Conservation (phyloP, 2,888 invertebrate species). For the Drosophila quasianomalipes region DNA sequence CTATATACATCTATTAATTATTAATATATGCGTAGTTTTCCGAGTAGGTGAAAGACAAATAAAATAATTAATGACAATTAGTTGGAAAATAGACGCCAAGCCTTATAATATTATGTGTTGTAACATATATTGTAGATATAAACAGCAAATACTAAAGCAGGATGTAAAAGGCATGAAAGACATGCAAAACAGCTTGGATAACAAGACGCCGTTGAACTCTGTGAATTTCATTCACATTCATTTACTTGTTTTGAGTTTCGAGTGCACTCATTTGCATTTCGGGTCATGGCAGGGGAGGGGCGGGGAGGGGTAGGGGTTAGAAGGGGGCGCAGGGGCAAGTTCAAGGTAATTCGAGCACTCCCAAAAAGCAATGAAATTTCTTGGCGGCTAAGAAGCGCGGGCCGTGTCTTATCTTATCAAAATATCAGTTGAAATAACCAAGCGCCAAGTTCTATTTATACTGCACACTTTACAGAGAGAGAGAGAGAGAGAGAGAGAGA, state of each 20-base stretch:
- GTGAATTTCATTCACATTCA: constrained; percentile 13
- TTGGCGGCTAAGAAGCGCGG: constrained; percentile 25
- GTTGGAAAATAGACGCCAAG: background rate
- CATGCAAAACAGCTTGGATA: background rate
- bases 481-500: background rate
- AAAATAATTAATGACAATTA: background rate
- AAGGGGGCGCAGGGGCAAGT: constrained; percentile 23
- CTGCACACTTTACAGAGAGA: constrained; percentile 6
- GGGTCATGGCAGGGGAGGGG: background rate
- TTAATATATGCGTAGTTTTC: background rate
- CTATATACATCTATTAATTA: background rate
- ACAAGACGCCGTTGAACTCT: background rate
- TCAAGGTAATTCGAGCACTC: constrained; percentile 46
- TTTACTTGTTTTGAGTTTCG: constrained; percentile 12
- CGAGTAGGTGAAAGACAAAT: background rate
- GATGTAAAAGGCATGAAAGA: background rate
- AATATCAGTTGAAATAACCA: constrained; percentile 37
- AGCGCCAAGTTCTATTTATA: constrained; percentile 48
- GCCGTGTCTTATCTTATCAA: constrained; percentile 50
- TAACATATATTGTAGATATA: background rate
- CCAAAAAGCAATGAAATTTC: constrained; percentile 27
- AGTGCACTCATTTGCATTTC: constrained; percentile 37
- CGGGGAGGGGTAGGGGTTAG: background rate
- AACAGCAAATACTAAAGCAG: background rate
- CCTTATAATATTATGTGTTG: background rate